Base-by-base conservation (phyloP, 2,888 invertebrate species). In the Sinotaia quadrata region DNA sequence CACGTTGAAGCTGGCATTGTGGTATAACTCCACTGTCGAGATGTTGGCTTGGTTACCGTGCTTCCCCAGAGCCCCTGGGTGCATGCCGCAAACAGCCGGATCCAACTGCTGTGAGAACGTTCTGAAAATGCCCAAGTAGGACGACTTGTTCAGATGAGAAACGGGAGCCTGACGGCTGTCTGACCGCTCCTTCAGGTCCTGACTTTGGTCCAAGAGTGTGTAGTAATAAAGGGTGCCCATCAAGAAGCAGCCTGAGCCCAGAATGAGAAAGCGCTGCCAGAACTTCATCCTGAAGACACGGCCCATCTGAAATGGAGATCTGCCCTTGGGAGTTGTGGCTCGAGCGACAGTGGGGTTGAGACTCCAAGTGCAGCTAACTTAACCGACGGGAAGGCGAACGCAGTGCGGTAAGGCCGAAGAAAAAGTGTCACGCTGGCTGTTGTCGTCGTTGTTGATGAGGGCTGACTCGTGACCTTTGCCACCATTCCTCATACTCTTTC, bases 201-300 rank as follows among this genome's bases (percentile, higher is more conserved):
- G 36, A 47, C 47, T 57, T 15, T 27, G 4, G 41, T 63, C 63
- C 27, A 63, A 29, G 7, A 63, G 63, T 27, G 24, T 69, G 66
- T 65, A 63, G 63, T 66, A 63, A 36, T 69, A 67, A 10, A 75
- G 65, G 44, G 80, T 74, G 34, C 80, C 72, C 41, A 81, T 69
- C 57, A 74, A 76, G 41, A 79, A 69, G 29, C 79, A 71, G 27
- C 77, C 69, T 18, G 78, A 73, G 51, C 76, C 67, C 60, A 80
- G 67, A 66, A 80, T 78, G 34, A 78, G 72, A 41, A 81, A 71
- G 18, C 81, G 79, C 65, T 80, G 80, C 63, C 78, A 81, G 75
- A 81, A 83, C 75, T 81, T 83, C 81, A 83, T 83, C 78, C 77
- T 78, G 77, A 74, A 51, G 34, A 61, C 44, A 57, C 31, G 44